Conservation (phyloP, 2,113 vertebrate genomes). For the Calyptommatus sinebrachiatus region DNA sequence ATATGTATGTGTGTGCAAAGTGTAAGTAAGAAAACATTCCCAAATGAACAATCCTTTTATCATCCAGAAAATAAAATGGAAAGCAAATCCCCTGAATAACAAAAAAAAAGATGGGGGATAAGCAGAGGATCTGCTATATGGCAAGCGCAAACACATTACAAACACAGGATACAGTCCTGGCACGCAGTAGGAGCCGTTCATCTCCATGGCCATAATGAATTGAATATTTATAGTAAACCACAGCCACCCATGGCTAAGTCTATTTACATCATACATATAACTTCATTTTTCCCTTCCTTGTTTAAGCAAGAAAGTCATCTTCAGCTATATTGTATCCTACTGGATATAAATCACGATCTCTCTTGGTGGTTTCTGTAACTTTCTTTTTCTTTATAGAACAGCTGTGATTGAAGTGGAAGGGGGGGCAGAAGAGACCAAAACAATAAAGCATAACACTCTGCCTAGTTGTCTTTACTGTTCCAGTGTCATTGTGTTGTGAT, state of each 20-base stretch:
- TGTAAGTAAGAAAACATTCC: conserved; percentile 24
- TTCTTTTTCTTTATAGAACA: conserved; percentile 62
- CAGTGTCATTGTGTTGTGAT: conserved; percentile 69
- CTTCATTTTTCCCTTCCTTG: conserved; percentile 65
- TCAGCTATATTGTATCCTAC: conserved; percentile 61
- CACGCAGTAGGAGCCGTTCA: conserved; percentile 49
- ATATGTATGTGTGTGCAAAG: neutral
- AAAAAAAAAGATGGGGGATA: neutral
- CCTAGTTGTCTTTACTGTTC: conserved; percentile 54
- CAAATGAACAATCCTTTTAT: conserved; percentile 54
- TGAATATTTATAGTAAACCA: conserved; percentile 64
- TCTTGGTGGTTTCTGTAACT: conserved; percentile 64
- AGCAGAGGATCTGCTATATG: conserved; percentile 54
- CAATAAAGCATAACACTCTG: conserved; percentile 18
- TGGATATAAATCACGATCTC: conserved; percentile 71
- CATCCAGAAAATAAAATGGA: conserved; percentile 14
- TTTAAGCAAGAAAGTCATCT: conserved; percentile 73
- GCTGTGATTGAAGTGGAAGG: conserved; percentile 59
- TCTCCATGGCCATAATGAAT: conserved; percentile 56
- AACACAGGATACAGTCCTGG: conserved; percentile 45
- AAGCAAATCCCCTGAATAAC: neutral
- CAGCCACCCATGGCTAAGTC: conserved; percentile 60
- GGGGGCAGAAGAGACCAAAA: neutral
- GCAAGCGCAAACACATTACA: conserved; percentile 56
- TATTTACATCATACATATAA: conserved; percentile 71